Conservation (phyloP, 2,888 invertebrate genomes). For the Stenurella melanura region DNA sequence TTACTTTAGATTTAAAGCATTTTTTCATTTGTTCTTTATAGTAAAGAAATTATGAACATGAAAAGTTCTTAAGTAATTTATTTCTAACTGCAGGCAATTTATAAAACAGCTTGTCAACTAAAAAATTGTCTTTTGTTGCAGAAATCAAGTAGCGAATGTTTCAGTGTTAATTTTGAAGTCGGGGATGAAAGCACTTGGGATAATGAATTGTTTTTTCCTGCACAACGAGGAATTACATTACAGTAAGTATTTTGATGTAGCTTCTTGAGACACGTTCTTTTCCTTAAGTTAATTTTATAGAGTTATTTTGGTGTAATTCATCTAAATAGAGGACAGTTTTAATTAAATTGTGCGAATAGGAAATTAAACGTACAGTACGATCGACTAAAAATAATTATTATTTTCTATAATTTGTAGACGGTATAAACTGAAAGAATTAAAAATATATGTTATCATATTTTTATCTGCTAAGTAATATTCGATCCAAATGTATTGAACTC, state of each 20-base stretch:
- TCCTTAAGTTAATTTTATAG: background rate
- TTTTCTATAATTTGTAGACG: too few relatives aligned
- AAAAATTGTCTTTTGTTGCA: slow-evolving; percentile 69
- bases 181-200: slow-evolving; percentile 74
- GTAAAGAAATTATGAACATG: too few relatives aligned
- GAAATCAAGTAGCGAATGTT: slow-evolving; percentile 84
- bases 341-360: background rate
- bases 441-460: too few relatives aligned
- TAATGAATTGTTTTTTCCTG: slow-evolving; percentile 80
- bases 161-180: slow-evolving; percentile 83
- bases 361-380: background rate
- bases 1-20: background rate
- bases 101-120: slow-evolving; percentile 14
- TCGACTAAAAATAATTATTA: background rate
- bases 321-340: background rate
- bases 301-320: background rate
- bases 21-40: background rate
- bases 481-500: too few relatives aligned
- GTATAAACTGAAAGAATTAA: too few relatives aligned
- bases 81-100: background rate
- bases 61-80: background rate
- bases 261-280: slow-evolving; percentile 27
- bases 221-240: slow-evolving; percentile 79
- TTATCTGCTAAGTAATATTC: too few relatives aligned
- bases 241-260: slow-evolving; percentile 75